Percentiles rank a stretch among this genome's conserved stretches.
phyloP scores from a whole-genome alignment of 2,888 invertebrate genomes.

The Aphelenchoides bicaudatus region DNA sequence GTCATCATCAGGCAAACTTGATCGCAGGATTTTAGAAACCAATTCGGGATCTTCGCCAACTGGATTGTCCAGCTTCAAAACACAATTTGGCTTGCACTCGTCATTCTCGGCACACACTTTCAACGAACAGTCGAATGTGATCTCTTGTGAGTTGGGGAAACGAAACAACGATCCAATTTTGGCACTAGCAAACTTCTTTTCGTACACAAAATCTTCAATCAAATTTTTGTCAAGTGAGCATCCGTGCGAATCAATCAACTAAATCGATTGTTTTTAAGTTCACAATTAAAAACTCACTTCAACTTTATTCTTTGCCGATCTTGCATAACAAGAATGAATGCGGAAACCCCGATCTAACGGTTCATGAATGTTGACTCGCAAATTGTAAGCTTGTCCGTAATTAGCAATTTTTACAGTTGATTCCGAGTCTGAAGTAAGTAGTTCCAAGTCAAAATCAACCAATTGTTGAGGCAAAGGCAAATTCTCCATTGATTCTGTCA shows the following conservation, averaged over 20 bases:
- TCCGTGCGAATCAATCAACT: conserved; percentile 28
- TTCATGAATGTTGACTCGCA: not conserved
- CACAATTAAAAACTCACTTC: conserved; percentile 8
- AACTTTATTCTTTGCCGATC: conserved; percentile 1
- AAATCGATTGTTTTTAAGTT: not conserved
- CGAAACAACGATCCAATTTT: conserved; percentile 31
- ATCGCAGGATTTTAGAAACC: conserved; percentile 23
- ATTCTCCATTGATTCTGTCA: not conserved
- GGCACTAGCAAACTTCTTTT: conserved; percentile 22
- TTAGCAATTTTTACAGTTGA: not conserved
- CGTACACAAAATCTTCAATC: conserved; percentile 25
- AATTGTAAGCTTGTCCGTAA: not conserved
- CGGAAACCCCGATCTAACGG: conserved; percentile 7
- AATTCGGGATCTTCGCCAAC: conserved; percentile 32
- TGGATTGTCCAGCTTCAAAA: conserved; percentile 25
- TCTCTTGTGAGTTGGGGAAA: conserved; percentile 28
- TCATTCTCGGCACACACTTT: conserved; percentile 20
- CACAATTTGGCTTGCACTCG: conserved; percentile 27
- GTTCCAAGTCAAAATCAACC: too few relatives aligned
- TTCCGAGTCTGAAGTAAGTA: conserved; percentile 2
- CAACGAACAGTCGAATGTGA: conserved; percentile 28
- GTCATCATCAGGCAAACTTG: conserved; percentile 2
- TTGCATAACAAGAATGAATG: conserved; percentile 7
- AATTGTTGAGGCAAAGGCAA: not conserved
- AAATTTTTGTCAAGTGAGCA: conserved; percentile 26